Evolutionary conservation across 1,140 invertebrate species (phyloP).

Genomic region (Carcinoscorpius rotundicauda): DNA sequence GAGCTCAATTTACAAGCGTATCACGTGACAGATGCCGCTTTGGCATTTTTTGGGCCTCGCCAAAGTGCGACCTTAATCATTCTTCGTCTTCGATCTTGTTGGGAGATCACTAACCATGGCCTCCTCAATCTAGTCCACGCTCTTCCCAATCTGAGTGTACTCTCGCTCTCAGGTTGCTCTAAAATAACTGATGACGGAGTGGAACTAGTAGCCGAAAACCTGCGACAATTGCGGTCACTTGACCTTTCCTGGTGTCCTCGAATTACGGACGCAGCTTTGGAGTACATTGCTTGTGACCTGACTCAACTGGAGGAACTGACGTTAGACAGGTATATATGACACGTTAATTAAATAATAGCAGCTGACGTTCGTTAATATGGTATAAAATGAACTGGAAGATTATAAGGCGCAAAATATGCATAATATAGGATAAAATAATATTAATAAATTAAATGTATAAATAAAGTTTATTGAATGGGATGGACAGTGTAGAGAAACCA

Average conservation of each 20-base stretch:
- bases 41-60: slow-evolving; percentile 85
- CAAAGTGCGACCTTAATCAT: slow-evolving; percentile 69
- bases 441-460: too few relatives aligned
- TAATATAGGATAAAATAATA: too few relatives aligned
- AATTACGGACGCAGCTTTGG: slow-evolving; percentile 85
- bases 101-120: slow-evolving; percentile 93
- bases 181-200: slow-evolving; percentile 94
- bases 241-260: slow-evolving; percentile 93
- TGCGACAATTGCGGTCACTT: slow-evolving; percentile 69
- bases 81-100: slow-evolving; percentile 80
- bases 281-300: slow-evolving; percentile 93
- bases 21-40: slow-evolving; percentile 89
- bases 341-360: too few relatives aligned
- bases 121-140: slow-evolving; percentile 90
- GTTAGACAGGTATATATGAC: slow-evolving; percentile 62
- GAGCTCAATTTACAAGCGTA: slow-evolving; percentile 83
- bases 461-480: too few relatives aligned
- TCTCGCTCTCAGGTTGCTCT: slow-evolving; percentile 87
- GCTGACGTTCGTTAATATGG: too few relatives aligned
- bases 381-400: too few relatives aligned
- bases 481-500: too few relatives aligned
- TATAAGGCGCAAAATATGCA: too few relatives aligned
- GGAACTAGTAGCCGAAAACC: slow-evolving; percentile 86
- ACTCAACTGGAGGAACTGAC: slow-evolving; percentile 84
- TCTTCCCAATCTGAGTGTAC: slow-evolving; percentile 76